Base-by-base conservation (phyloP, 2,113 vertebrate genomes). In the Sprattus sprattus region DNA sequence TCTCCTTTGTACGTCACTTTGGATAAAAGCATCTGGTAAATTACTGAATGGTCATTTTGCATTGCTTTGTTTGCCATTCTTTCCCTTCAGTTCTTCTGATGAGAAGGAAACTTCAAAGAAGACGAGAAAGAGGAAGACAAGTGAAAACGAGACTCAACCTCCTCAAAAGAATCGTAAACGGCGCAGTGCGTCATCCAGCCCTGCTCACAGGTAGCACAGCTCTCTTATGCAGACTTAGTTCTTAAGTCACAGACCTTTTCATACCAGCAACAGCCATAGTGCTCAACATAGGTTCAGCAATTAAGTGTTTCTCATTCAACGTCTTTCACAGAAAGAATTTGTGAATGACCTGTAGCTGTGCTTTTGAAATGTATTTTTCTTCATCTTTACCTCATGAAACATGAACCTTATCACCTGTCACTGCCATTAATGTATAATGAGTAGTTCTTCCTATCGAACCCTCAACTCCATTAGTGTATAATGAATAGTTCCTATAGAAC, bases 171-270 rank as follows among this genome's bases (percentile, higher is more conserved):
- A 88, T 0, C 82, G 6, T 4, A 88, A 81, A 15, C 85, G 13
- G n/a, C 91, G 88, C 47, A 93, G 93, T 22, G 85, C 83, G 7
- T 95, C 95, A 1, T 93, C 93, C 39, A 87, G 89, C 82, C 94
- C 94, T 0, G 89, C 87, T 67, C 90, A n/a, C 89, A 95, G 94
- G 94, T 95, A 64, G 45, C 0, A 6, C 22, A 45, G 44, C 52
- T 83, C 28, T 45, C 32, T 44, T 64, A 0, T 20, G 32, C 57
- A 6, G 47, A 81, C 16, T 20, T 22, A 6, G 18, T 82, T 1
- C 25, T 2, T 67, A 7, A 60, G 20, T 60, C 15, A 1, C 54
- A 16, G n/a, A 67, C n/a, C 54, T 22, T 7, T 60, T 60, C 3
- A 60, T n/a, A 7, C 20, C 52, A 57, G 16, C 16, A 18, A 57